Evolutionary conservation across 2,888 invertebrate species (phyloP), one percentile per base, ranked within the genome.

Genomic region (Limenitis arthemis): DNA sequence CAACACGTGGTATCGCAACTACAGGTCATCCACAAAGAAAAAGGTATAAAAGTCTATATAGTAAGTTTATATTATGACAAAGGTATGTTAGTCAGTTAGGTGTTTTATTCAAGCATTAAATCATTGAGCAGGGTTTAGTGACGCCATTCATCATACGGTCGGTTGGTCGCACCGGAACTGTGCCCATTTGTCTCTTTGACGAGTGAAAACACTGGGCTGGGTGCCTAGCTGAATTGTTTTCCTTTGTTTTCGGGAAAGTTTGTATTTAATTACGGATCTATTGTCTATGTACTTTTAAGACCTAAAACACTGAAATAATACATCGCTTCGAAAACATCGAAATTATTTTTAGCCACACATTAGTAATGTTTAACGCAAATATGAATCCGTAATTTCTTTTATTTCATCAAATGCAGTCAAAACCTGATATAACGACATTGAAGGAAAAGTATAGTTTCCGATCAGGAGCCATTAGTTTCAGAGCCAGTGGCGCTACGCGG

Each of bases 401-500:
- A 11, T 37, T 37, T 9, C n/a, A n/a, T 37, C n/a, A 37, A 9
- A 11, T 36, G 36, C 8, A 36, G 5, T 36, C 5, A 36, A n/a
- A 36, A n/a, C 9, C 5, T 6, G n/a, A 9, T 6, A 36, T n/a
- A 36, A n/a, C 8, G 11, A n/a, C 36, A n/a, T n/a, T n/a, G n/a
- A n/a, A n/a, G n/a, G n/a, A n/a, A n/a, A n/a, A n/a, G n/a, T n/a
- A n/a, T n/a, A n/a, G n/a, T n/a, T n/a, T n/a, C n/a, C 41, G 29
- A 34, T 48, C 33, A 32, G 41, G 11, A 41, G 11, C 49, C 49
- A 43, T 34, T 50, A 34, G 50, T 34, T 69, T 66, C 64, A 62
- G 65, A 68, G 67, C 69, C 30, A 66, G 42, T 43, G 42, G 49
- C 46, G 48, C 54, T 49, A 48, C 39, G 65, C 64, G 75, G 72